A percentile compares a stretch with the other conserved stretches of the same genome.
phyloP scores from a whole-genome alignment of 2,797 vertebrate species.

The Coluber constrictor region DNA sequence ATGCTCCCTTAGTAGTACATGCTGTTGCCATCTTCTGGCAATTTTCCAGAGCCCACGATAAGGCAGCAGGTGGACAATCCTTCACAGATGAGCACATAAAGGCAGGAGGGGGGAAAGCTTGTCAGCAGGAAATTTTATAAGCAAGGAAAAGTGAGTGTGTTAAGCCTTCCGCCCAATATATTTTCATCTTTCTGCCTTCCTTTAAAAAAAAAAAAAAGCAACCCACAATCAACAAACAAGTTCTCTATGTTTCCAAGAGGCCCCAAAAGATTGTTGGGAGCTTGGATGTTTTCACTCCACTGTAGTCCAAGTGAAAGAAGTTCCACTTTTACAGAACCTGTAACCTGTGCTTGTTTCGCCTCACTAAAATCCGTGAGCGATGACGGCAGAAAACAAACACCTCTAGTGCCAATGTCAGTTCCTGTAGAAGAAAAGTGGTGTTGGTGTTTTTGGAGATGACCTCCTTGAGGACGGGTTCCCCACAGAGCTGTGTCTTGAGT shows the following conservation, averaged over 20 bases:
- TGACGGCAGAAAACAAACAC: conserved; percentile 63
- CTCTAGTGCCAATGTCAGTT: conserved; percentile 67
- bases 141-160: conserved; percentile 47
- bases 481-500: not conserved
- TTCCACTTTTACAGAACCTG: conserved; percentile 55
- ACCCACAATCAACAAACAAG: not conserved
- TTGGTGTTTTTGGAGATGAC: conserved; percentile 41
- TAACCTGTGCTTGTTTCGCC: conserved; percentile 56
- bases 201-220: not conserved
- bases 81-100: conserved; percentile 61
- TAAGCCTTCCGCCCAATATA: conserved; percentile 33
- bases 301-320: conserved; percentile 53
- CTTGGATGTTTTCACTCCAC: conserved; percentile 36
- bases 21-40: conserved; percentile 75
- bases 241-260: conserved; percentile 27
- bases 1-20: conserved; percentile 61
- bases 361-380: conserved; percentile 63
- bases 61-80: conserved; percentile 83
- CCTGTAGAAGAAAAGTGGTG: conserved; percentile 57
- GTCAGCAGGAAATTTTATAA: conserved; percentile 50
- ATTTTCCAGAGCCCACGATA: conserved; percentile 77
- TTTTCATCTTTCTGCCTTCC: not conserved
- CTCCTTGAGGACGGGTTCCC: not conserved
- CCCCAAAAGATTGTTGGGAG: conserved; percentile 30
- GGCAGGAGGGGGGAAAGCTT: conserved; percentile 48